Conservation (phyloP, 2,113 vertebrate genomes). For the Piaya cayana region DNA sequence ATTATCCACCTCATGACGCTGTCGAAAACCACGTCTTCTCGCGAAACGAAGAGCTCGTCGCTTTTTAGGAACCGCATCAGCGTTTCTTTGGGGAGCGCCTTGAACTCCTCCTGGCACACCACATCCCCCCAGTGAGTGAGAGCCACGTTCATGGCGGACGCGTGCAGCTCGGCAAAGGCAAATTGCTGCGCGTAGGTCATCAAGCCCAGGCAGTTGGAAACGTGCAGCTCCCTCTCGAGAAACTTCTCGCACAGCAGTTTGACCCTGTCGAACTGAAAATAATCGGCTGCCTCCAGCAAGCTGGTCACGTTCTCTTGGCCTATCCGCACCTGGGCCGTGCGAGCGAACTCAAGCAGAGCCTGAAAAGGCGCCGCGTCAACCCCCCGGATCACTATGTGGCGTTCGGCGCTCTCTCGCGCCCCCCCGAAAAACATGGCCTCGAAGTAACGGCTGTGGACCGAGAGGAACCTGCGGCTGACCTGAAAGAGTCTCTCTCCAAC, state of each 20-base stretch:
- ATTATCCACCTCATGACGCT: conserved; percentile 81
- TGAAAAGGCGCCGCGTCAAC: conserved; percentile 74
- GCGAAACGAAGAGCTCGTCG: conserved; percentile 77
- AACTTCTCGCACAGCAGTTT: conserved; percentile 85
- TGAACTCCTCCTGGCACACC: conserved; percentile 75
- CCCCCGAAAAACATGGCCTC: conserved; percentile 86
- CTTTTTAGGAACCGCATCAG: conserved; percentile 80
- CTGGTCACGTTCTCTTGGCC: conserved; percentile 77
- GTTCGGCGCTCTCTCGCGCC: conserved; percentile 75
- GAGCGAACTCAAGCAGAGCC: conserved; percentile 76
- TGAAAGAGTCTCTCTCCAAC: conserved; percentile 80
- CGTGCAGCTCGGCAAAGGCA: conserved; percentile 74
- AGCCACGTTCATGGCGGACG: conserved; percentile 77
- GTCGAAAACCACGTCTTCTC: conserved; percentile 84
- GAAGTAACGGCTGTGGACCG: conserved; percentile 84
- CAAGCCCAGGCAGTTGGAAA: conserved; percentile 87
- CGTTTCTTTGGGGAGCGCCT: conserved; percentile 77
- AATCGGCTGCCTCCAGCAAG: conserved; percentile 86
- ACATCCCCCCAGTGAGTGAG: conserved; percentile 84
- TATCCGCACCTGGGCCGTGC: conserved; percentile 70
- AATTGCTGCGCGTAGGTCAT: conserved; percentile 83
- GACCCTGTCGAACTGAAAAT: conserved; percentile 81
- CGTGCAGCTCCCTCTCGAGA: conserved; percentile 84
- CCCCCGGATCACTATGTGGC: conserved; percentile 79
- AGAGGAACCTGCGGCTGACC: conserved; percentile 78